Base-by-base conservation (phyloP, 2,113 vertebrate species). In the Cavia porcellus region DNA sequence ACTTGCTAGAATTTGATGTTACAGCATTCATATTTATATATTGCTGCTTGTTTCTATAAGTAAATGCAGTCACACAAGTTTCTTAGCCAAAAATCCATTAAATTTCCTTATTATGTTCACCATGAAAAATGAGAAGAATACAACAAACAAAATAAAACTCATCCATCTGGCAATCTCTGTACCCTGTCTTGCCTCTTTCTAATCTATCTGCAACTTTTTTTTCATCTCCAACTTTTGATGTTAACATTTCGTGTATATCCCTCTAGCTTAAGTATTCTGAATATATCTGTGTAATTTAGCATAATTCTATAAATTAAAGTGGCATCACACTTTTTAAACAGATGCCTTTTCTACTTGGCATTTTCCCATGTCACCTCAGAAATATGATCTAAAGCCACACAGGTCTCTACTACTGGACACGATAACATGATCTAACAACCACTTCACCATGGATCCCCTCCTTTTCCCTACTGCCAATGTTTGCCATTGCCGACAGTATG, bases 281-380 rank as follows among this genome's bases (percentile, higher is more conserved):
- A 64, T 89, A 84, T 95, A 74, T 74, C 6, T 70, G 35, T 30
- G 64, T 47, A 45, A 90, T 77, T 42, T 59, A 90, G 55, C 38
- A 92, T 90, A 61, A 80, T 80, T 88, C 90, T 61, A 52, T 89
- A 92, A 92, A 55, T n/a, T 94, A 92, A 92, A 84, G 72, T 90
- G 35, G 14, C 35, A 61, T 72, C 62, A 42, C 84, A 72, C 50
- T 77, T 90, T 88, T 77, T 95, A 70, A 92, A 86, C 9, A n/a
- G 15, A 52, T 84, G 38, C 38, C 24, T 96, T 96, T 91, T 83
- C 62, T 64, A 59, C 22, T 81, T 86, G 80, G 68, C 42, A 84
- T 80, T 87, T 96, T 38, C 35, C 59, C 14, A 32, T 35, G 20
- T 84, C 90, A 93, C 30, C 81, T 92, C 59, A 94, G 59, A 90